Base-by-base conservation (phyloP, 1,140 invertebrate genomes). In the Mya arenaria region DNA sequence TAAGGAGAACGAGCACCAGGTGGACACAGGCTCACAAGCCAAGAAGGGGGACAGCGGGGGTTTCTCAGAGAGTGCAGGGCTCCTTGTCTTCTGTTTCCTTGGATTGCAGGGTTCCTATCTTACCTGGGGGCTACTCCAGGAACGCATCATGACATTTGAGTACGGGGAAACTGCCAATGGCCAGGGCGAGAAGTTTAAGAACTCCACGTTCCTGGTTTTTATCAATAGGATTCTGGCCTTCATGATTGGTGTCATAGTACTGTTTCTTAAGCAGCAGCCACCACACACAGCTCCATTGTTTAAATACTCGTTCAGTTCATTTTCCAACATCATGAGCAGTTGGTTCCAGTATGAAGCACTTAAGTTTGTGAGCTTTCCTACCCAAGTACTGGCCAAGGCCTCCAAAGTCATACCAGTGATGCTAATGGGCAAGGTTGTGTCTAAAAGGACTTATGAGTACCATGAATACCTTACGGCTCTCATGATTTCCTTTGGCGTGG, bases 261-360 rank as follows among this genome's bases (percentile, higher is more conserved):
- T 94, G 84, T 93, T 94, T 77, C 92, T 95, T 60, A 86, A 85
- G 71, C 71, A 85, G n/a, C 95, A 96, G 84, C 95, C 96, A 6
- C 93, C 95, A 6, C 96, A 97, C 88, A 90, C 87, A 13, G 96
- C 97, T 65, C 98, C 99, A 4, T 93, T 99, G 2, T 99, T 99
- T 92, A 98, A 98, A 93, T 99, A 99, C 94, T 97, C 96, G 0
- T 99, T 96, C 93, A 98, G 97, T 91, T 98, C 98, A 0, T 95
- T 99, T 86, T 99, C 98, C 23, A 99, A 99, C 93, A 98, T 99
- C 80, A 96, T 99, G 95, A 99, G 98, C 91, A 98, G 97, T 52
- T 99, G 98, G 98, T 99, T 98, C 93, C 99, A 99, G 93, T 99
- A 99, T 91, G 99, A 99, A 94, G 98, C 98, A 28, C 94, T 99